Conservation (phyloP, 2,888 invertebrate genomes). For the Acrobasis consociella region DNA sequence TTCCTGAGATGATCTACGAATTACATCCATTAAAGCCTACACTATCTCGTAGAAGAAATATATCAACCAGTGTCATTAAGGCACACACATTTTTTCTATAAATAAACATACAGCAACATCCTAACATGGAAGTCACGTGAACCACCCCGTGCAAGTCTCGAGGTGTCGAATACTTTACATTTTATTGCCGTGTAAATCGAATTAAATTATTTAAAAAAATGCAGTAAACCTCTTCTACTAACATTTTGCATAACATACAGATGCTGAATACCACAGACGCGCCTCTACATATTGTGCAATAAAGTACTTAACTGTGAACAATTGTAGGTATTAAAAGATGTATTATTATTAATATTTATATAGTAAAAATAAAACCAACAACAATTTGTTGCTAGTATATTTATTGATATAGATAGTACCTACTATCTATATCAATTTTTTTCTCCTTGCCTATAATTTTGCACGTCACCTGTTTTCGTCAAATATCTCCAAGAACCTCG, state of each 20-base stretch:
- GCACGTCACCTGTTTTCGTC: too few species aligned
- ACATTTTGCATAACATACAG: slow-evolving; percentile 7
- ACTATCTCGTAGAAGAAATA: too few species aligned
- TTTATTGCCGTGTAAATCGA: not conserved
- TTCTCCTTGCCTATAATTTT: too few species aligned
- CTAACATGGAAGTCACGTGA: slow-evolving; percentile 12
- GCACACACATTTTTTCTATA: not conserved
- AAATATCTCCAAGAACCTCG: too few species aligned
- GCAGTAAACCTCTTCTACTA: not conserved
- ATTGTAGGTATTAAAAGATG: not conserved
- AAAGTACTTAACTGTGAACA: not conserved
- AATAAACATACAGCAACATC: not conserved
- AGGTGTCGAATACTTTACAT: not conserved
- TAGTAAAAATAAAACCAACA: too few species aligned
- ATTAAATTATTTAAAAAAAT: slow-evolving; percentile 13
- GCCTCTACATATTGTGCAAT: not conserved
- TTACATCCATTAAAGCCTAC: too few species aligned
- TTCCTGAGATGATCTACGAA: too few species aligned
- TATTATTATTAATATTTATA: too few species aligned
- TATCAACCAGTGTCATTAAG: too few species aligned
- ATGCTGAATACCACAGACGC: not conserved
- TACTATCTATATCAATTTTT: too few species aligned
- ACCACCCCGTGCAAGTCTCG: slow-evolving; percentile 7
- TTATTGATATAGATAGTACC: too few species aligned
- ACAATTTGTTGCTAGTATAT: too few species aligned